Base-by-base conservation (phyloP, 2,113 vertebrate genomes). In the Potamarius usumacintae region DNA sequence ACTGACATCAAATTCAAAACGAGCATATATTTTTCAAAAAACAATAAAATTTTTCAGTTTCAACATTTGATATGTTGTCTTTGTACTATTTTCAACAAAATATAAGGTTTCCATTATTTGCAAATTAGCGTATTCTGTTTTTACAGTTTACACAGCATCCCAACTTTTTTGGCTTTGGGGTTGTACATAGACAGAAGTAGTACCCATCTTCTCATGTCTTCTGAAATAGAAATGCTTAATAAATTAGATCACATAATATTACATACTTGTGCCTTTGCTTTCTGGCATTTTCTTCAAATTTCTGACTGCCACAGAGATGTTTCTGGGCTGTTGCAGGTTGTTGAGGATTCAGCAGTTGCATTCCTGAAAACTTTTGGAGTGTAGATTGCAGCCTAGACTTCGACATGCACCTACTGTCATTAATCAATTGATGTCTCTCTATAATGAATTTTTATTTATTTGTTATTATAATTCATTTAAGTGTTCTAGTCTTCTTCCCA, bases 391-490 rank as follows among this genome's bases (percentile, higher is more conserved):
- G 79, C 30, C 79, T 84, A 84, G 63, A 71, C 82, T 84, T 84
- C 2, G 82, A 57, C 15, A 55, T 84, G 62, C 63, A 84, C 25
- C 82, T 71, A 79, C 85, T 91, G n/a, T 62, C 78, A 58, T 87
- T 48, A 79, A 50, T 84, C 82, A 76, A 67, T 79, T 84, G 74
- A 85, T 87, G 81, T 88, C 79, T 87, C 80, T 52, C 65, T 86
- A 60, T 71, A 72, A 27, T 65, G 57, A 57, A n/a, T 74, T 82
- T 84, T 25, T 77, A 34, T 87, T 89, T 63, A 25, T 87, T 87
- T 81, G 72, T 81, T 34, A 82, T 82, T 82, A 55, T 82, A 25
- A 89, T 57, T 60, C 34, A 85, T 85, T 82, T 60, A 25, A 55
- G 50, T 82, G 76, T 90, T 65, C 0, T 67, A 55, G 74, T 86